Percentiles rank a stretch among this genome's conserved stretches.
phyloP scores from a whole-genome alignment of 2,888 invertebrate species.

The Dryococelus australis region DNA sequence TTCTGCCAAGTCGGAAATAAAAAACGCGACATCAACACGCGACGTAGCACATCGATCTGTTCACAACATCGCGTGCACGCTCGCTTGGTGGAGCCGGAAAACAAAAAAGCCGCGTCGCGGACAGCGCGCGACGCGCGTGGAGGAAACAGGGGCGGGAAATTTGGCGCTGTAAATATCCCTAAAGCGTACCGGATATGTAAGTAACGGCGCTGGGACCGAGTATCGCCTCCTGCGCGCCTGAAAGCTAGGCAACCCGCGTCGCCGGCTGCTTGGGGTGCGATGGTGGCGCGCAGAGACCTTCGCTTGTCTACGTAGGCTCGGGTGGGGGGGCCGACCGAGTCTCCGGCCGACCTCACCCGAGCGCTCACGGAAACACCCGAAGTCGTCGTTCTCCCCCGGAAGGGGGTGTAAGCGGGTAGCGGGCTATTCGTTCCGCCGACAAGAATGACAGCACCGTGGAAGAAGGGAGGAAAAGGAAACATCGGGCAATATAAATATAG shows the following conservation, averaged over 20 bases:
- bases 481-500: neutral
- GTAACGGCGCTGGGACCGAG: too few relatives aligned
- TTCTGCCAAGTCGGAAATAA: neutral
- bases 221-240: neutral
- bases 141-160: too few relatives aligned
- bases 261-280: neutral
- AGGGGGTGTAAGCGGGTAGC: neutral
- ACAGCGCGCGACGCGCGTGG: too few relatives aligned
- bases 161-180: too few relatives aligned
- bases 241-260: neutral
- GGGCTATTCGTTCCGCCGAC: neutral
- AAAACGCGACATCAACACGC: neutral
- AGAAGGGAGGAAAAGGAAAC: neutral
- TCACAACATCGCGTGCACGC: neutral
- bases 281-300: neutral
- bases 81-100: neutral
- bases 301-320: neutral
- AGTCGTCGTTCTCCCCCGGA: neutral
- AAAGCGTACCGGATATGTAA: too few relatives aligned
- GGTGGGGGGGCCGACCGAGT: neutral
- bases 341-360: neutral
- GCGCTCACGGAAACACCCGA: neutral
- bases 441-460: neutral
- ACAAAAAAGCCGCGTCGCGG: too few relatives aligned
- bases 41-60: neutral